phyloP scores from a whole-genome alignment of 2,113 vertebrate species.

The Chaenogobius annularis region DNA sequence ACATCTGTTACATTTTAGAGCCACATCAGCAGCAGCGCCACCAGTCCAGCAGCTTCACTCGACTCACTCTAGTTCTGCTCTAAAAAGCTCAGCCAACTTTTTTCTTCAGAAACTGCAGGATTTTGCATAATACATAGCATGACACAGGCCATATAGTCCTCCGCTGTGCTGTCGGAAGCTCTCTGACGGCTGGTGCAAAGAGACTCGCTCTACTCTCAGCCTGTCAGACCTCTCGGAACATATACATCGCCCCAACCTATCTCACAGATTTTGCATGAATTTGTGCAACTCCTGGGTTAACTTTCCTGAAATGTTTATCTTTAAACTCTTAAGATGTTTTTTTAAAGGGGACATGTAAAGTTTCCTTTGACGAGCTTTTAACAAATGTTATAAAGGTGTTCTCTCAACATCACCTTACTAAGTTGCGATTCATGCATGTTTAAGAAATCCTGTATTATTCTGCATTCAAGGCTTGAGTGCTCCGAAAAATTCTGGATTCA shows the following conservation, averaged over 20 bases:
- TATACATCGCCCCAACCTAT: background rate
- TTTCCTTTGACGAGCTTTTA: no score
- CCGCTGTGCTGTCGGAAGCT: slow-evolving; percentile 26
- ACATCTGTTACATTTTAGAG: slow-evolving; percentile 60
- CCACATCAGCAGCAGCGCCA: slow-evolving; percentile 18
- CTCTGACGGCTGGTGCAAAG: slow-evolving; percentile 13
- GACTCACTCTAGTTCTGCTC: slow-evolving; percentile 46
- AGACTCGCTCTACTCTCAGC: slow-evolving; percentile 4
- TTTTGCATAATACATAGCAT: slow-evolving; percentile 46
- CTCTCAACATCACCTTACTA: no score
- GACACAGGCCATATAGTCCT: slow-evolving; percentile 6
- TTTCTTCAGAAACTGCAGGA: slow-evolving; percentile 32
- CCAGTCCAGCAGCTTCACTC: slow-evolving; percentile 24
- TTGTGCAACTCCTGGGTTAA: background rate
- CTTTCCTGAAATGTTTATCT: background rate
- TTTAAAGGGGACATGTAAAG: background rate
- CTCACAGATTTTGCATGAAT: background rate
- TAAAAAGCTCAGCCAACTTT: slow-evolving; percentile 43
- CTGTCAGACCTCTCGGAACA: background rate
- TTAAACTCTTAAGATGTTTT: background rate
- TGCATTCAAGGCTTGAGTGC: no score
- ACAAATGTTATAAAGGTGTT: no score
- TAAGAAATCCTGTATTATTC: no score
- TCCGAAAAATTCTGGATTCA: no score
- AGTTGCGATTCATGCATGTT: no score